Conservation (phyloP, 2,113 vertebrate species). For the Brachionichthys hirsutus region DNA sequence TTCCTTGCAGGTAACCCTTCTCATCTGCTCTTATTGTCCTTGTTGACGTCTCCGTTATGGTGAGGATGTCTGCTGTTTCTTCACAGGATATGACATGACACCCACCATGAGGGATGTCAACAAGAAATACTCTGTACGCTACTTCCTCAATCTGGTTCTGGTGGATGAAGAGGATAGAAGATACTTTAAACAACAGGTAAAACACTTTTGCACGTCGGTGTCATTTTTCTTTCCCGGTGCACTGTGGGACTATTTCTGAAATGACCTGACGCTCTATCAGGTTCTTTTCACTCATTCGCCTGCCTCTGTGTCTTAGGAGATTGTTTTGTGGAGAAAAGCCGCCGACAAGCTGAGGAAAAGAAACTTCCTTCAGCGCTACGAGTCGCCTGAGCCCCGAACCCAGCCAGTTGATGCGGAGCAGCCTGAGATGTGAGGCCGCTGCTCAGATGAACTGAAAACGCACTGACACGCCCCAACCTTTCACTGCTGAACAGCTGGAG, state of each 20-base stretch:
- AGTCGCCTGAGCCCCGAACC: conserved; percentile 90
- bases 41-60: background rate
- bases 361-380: conserved; percentile 97
- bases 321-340: conserved; percentile 98
- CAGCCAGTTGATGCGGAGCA: conserved; percentile 83
- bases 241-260: too few relatives aligned
- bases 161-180: conserved; percentile 98
- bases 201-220: too few relatives aligned
- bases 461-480: conserved; percentile 63
- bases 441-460: conserved; percentile 52
- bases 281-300: conserved; percentile 3
- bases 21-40: background rate
- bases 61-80: conserved; percentile 2
- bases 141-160: conserved; percentile 97
- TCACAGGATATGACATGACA: conserved; percentile 89
- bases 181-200: conserved; percentile 99
- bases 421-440: conserved; percentile 88
- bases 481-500: conserved; percentile 87
- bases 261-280: too few relatives aligned
- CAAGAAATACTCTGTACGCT: conserved; percentile 99
- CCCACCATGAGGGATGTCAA: conserved; percentile 99
- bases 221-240: background rate
- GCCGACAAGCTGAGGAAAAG: conserved; percentile 97
- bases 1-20: conserved; percentile 85
- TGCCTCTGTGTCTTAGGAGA: conserved; percentile 80